phyloP scores from a whole-genome alignment of 2,113 vertebrate genomes.

The Loxodonta africana region DNA sequence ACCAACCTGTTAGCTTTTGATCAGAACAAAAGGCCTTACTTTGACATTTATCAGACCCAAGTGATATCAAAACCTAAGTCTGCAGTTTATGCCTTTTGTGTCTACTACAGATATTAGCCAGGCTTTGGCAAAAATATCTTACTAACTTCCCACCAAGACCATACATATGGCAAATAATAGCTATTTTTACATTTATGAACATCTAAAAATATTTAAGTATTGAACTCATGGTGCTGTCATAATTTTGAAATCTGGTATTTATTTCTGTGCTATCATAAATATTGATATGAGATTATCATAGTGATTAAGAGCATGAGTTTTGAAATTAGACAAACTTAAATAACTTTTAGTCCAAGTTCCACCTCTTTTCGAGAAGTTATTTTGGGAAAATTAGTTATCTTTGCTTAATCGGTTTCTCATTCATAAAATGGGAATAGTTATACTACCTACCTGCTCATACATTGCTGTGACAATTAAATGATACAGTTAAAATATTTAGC shows the following conservation, averaged over 20 bases:
- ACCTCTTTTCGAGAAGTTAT: neutral
- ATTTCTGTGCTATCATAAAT: neutral
- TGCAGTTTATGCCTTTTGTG: neutral
- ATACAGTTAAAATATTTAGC: neutral
- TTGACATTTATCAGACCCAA: neutral
- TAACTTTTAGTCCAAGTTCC: neutral
- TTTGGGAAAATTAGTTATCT: neutral
- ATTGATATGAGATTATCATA: neutral
- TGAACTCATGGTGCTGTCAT: neutral
- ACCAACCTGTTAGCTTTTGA: slow-evolving; percentile 28
- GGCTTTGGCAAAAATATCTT: slow-evolving; percentile 32
- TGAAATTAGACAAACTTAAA: neutral
- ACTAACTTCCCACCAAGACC: slow-evolving; percentile 27
- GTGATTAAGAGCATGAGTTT: neutral
- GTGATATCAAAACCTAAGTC: neutral
- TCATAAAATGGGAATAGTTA: neutral
- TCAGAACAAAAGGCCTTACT: slow-evolving; percentile 37
- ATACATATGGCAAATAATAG: neutral
- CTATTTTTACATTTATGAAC: neutral
- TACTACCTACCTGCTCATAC: neutral
- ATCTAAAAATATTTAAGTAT: neutral
- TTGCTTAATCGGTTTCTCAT: slow-evolving; percentile 21
- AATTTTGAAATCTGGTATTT: neutral
- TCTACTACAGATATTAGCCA: neutral
- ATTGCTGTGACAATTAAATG: slow-evolving; percentile 28